Base-by-base conservation (phyloP, 2,797 vertebrate species). In the Pseudotriccus pelzelni region DNA sequence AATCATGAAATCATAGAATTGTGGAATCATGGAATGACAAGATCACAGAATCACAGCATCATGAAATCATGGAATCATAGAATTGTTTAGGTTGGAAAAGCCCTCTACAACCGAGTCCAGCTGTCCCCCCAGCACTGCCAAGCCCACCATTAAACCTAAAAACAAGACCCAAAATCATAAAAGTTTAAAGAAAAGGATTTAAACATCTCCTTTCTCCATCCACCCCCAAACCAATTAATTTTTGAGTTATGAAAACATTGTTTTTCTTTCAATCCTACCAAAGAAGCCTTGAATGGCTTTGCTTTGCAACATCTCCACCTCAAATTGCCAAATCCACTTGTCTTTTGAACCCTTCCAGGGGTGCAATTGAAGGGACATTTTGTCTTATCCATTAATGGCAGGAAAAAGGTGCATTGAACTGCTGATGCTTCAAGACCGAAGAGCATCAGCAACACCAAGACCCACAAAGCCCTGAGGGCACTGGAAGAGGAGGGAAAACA, bases 201-300 rank as follows among this genome's bases (percentile, higher is more conserved):
- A 27, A 66, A 59, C 9, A 30, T 16, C 19, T 43, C 14, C 9
- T 15, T 67, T 56, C 56, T 62, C 34, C 60, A 44, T n/a, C 44
- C 75, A 80, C 55, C 12, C 7, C 18, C 30, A 60, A 89, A 76
- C 6, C 21, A 11, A 17, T 32, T 14, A 3, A 7, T 7, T 80
- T 30, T 8, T 9, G 28, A 19, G 7, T 41, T 34, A 12, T 2
- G 16, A 47, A 73, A 87, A 6, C 1, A 1, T 5, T 6, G 3
- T 5, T 67, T 62, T 27, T 12, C 47, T 62, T 70, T 41, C 66
- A 56, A 7, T 52, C 36, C 44, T 47, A 12, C 39, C 28, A 14
- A 67, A 83, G 64, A 6, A 20, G 10, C 47, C 41, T 66, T 43
- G 59, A 58, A 37, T 44, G 22, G 13, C 22, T 68, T 58, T 41